Base-by-base conservation (phyloP, 1,140 invertebrate species). In the Caerostris extrusa region DNA sequence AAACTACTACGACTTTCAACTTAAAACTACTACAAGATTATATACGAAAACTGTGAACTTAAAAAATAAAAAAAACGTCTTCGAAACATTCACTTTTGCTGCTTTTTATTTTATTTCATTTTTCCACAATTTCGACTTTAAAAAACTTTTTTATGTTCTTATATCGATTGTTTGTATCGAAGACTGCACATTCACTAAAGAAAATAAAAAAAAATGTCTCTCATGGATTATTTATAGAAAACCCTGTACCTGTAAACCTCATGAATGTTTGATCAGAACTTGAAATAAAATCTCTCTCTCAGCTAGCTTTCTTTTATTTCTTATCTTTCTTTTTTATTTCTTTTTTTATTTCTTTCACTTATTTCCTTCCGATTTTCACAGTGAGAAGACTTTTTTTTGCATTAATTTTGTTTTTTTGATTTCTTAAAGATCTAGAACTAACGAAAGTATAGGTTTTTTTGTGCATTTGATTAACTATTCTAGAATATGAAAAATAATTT, bases 231-330 rank as follows among this genome's bases (percentile, higher is more conserved):
- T 85, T 85, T 85, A 85, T 85, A 85, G 82, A 14, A 85, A 85
- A 77, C 71, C 17, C 17, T 57, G 55, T 85, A 58, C 55, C 55
- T 77, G 34, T 50, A 77, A 77, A 77, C 71, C 57, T 85, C 82
- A 85, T 85, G 82, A 85, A 85, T 85, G 82, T 85, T 85, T 57
- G 82, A 85, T 85, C 82, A 85, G 82, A 85, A 85, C 82, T 85
- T 85, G 82, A 85, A 85, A 57, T 85, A 85, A 85, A 85, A 85
- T 85, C 55, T 19, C 34, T 34, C 34, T 34, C 5, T 85, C 82
- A 19, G 55, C 82, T 58, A 5, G 17, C 8, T 50, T 77, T 77
- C 71, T 77, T 50, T 77, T 77, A 53, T 77, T 77, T 5, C 71
- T 77, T 53, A 77, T 50, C 71, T 7, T 77, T 8, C 53, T 77